Evolutionary conservation across 37 sponge, comb jelly and placozoan species (phyloP), one percentile per base, ranked within the genome.

Genomic region (Ephydatia muelleri): DNA sequence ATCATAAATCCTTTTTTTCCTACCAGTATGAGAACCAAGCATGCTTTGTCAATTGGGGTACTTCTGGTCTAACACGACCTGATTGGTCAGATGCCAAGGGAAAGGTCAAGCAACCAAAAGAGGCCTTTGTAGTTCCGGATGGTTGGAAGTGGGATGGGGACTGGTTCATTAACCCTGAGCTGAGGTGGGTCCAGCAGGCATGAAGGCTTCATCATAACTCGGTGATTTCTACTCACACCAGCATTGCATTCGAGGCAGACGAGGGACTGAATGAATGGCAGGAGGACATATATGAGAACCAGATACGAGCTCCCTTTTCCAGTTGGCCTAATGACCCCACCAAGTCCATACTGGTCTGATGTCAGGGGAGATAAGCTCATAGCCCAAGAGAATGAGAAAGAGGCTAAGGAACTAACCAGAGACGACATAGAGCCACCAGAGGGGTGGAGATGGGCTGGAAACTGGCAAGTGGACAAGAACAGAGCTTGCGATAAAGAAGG

Each of bases 81-180:
- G 80, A 94, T 70, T 97, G 91, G 87, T 89, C 86, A 19, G 97
- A 97, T 67, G 31, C 87, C 40, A 76, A 69, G 40, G 97, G 97
- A 65, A 94, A 94, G 90, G 73, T 84, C 75, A 90, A 91, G 40
- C 89, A 95, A 86, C 83, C 87, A 28, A 88, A 88, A 78, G 98
- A 98, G 27, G 83, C 76, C 66, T 96, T 98, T 80, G 80, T 73
- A 0, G 71, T 91, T 26, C 90, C 92, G 16, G 83, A 76, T 2
- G 96, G 96, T 27, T 98, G 99, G 99, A 38, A 72, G n/a, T 98
- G 94, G 94, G 93, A 90, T n/a, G 93, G 94, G 3, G 90, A 88
- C 3, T 98, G 99, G 99, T 77, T 75, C 36, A 28, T 85, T 40
- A 85, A 70, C 12, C 94, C 96, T 32, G 94, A 96, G 72, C 81